Conservation (phyloP, 2,888 invertebrate genomes). For the Ochlodes sylvanus region DNA sequence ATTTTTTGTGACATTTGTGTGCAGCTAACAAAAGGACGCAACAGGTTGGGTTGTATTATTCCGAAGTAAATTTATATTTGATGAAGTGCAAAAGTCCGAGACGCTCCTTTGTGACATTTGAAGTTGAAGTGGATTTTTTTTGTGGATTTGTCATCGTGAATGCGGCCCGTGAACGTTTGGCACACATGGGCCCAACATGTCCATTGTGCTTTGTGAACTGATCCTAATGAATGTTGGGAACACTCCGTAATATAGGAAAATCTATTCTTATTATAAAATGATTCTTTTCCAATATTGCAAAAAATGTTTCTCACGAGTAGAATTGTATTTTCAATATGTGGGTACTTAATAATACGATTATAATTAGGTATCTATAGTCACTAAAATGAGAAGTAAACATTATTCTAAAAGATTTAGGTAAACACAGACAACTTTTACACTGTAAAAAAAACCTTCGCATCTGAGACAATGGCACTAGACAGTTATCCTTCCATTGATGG, state of each 20-base stretch:
- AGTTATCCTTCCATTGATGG: too few species aligned
- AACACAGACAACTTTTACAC: too few species aligned
- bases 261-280: constrained; percentile 40
- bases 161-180: constrained; percentile 69
- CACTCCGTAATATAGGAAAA: constrained; percentile 39
- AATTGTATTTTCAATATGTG: too few species aligned
- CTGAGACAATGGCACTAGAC: too few species aligned
- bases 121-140: constrained; percentile 57
- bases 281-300: constrained; percentile 40
- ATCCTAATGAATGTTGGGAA: constrained; percentile 70
- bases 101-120: constrained; percentile 62
- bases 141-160: constrained; percentile 65
- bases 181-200: constrained; percentile 80
- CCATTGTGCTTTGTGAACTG: constrained; percentile 67
- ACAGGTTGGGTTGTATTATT: constrained; percentile 75
- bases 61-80: constrained; percentile 78
- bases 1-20: constrained; percentile 61
- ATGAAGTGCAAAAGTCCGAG: constrained; percentile 83
- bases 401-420: too few species aligned
- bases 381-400: too few species aligned
- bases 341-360: too few species aligned
- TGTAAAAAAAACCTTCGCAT: too few species aligned
- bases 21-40: constrained; percentile 57
- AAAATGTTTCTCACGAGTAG: constrained; percentile 45
- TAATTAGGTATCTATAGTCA: too few species aligned